Conservation (phyloP, 2,113 vertebrate species). For the Cyphomyrus plagiostoma region DNA sequence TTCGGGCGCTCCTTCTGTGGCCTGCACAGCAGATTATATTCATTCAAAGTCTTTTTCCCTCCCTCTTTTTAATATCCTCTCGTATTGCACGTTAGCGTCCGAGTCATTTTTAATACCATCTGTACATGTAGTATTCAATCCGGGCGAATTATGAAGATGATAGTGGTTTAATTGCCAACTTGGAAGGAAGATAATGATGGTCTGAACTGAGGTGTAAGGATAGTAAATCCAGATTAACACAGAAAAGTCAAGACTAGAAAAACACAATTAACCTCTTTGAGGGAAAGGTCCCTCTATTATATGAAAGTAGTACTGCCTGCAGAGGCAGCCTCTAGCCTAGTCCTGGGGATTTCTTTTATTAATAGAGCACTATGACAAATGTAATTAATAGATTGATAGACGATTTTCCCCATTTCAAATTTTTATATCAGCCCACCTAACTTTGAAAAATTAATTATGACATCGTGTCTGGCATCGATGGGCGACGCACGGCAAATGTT, state of each 20-base stretch:
- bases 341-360: background rate
- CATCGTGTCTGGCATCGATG: background rate
- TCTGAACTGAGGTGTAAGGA: background rate
- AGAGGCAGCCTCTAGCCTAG: background rate
- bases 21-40: background rate
- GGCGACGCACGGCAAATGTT: background rate
- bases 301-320: conserved; percentile 6
- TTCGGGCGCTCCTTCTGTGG: background rate
- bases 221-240: conserved; percentile 18
- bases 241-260: conserved; percentile 13
- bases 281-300: conserved; percentile 4
- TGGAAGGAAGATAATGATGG: conserved; percentile 13
- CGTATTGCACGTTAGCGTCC: background rate
- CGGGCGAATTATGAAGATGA: conserved; percentile 8
- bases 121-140: conserved; percentile 15
- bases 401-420: background rate
- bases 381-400: conserved; percentile 22
- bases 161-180: conserved; percentile 19
- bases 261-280: conserved; percentile 25
- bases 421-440: background rate
- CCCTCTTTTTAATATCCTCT: background rate
- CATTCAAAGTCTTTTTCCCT: background rate
- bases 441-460: conserved; percentile 11
- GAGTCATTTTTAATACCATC: conserved; percentile 1
- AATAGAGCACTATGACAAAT: background rate